phyloP scores from a whole-genome alignment of 2,113 vertebrate genomes.

The Pyxicephalus adspersus region DNA sequence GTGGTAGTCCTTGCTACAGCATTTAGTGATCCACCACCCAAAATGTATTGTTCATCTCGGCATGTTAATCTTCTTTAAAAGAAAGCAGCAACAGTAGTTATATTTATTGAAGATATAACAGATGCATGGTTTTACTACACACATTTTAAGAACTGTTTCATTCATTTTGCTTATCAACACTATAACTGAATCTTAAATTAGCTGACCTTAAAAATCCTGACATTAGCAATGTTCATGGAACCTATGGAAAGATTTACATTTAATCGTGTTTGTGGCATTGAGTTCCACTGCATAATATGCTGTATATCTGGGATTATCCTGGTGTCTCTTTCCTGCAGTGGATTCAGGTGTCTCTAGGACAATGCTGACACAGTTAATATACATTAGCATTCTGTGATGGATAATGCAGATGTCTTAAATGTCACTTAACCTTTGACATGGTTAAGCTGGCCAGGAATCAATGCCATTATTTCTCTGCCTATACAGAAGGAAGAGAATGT shows the following conservation, averaged over 20 bases:
- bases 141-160: no score
- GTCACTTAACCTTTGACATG: constrained; percentile 57
- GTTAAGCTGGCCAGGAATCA: constrained; percentile 56
- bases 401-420: constrained; percentile 58
- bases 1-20: no score
- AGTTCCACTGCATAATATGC: background rate
- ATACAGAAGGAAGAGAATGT: constrained; percentile 57
- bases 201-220: no score
- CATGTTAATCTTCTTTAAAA: no score
- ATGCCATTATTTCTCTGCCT: constrained; percentile 57
- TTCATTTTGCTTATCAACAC: no score
- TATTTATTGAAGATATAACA: no score
- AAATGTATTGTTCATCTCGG: no score
- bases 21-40: no score
- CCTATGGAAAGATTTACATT: background rate
- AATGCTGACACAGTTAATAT: constrained; percentile 52
- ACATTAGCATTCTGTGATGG: constrained; percentile 57
- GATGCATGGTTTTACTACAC: no score
- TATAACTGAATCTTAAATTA: no score
- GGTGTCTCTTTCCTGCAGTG: background rate
- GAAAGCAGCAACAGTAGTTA: no score
- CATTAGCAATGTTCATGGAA: no score
- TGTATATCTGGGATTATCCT: background rate
- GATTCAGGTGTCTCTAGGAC: constrained; percentile 24
- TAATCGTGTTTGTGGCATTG: background rate